Evolutionary conservation across 1,140 invertebrate species (phyloP), one percentile per base, ranked within the genome.

Genomic region (Proales similis): DNA sequence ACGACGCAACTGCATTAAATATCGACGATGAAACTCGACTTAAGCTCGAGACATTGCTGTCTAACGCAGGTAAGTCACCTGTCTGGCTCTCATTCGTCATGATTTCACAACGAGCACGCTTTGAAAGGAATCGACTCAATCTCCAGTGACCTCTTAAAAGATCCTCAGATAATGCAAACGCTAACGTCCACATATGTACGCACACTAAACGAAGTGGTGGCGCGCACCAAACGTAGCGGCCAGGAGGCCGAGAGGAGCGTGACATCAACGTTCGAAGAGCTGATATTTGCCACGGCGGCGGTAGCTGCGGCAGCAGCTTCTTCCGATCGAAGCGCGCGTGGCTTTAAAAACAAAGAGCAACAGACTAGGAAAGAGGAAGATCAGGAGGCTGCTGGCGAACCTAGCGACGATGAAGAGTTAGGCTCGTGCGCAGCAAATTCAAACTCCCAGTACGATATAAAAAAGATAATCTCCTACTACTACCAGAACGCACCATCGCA

Each of bases 151-250:
- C 20, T 57, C 14, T 57, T 57, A 20, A 57, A 57, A 42, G 51
- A 57, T 26, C 51, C 51, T 3, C 51, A 57, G 32, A 57, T 57
- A 57, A 57, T 57, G 51, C 51, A 57, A 43, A 57, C 51, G 12
- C 36, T 57, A 0, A 57, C 51, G 14, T 29, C 51, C 5, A 57
- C 51, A 29, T 57, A 57, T 26, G 51, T 57, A 12, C 17, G 51
- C n/a, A 57, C 51, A 29, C 22, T 57, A 12, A 57, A 57, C 12
- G 51, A 57, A 57, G 51, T 57, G 1, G 51, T 57, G 6, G 33
- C 51, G n/a, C 39, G 45, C 39, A 57, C 51, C 4, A 57, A 57
- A 14, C 14, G 39, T 11, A 57, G 27, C 14, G 4, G 38, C 24
- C 6, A 53, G 42, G 30, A 53, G 20, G 19, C 38, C 30, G 14